Evolutionary conservation across 30 jellyfish, hydroid and myxozoan genomes (phyloP).

Genomic region (Aurelia coerulea): DNA sequence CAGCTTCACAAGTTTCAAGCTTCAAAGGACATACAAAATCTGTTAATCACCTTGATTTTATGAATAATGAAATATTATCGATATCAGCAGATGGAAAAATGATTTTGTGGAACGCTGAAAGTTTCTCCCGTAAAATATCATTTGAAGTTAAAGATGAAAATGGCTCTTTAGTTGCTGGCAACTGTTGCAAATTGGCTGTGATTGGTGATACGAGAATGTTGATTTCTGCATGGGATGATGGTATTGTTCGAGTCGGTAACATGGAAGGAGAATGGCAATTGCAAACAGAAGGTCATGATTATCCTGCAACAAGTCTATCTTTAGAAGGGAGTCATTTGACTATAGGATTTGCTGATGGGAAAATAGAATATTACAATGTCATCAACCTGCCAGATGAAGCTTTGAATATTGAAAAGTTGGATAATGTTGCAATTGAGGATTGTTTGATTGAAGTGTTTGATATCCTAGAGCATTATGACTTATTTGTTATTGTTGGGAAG

Average conservation of each 20-base stretch:
- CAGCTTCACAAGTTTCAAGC: constrained; percentile 12
- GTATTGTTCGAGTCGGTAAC: constrained; percentile 28
- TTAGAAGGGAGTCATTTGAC: neutral
- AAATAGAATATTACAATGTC: neutral
- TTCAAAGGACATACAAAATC: constrained; percentile 32
- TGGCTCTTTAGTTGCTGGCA: constrained; percentile 19
- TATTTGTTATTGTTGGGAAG: constrained; percentile 19
- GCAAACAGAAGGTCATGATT: neutral
- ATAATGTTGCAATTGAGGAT: constrained; percentile 5
- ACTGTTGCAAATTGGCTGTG: constrained; percentile 13
- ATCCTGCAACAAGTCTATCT: constrained; percentile 27
- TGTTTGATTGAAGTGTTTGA: constrained; percentile 26
- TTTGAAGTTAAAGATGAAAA: constrained; percentile 7
- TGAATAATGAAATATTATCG: constrained; percentile 12
- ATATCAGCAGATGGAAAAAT: constrained; percentile 47
- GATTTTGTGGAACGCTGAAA: constrained; percentile 18
- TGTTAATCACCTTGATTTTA: constrained; percentile 20
- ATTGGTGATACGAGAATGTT: neutral
- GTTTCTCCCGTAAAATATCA: neutral
- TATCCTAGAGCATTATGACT: constrained; percentile 1
- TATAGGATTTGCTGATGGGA: constrained; percentile 38
- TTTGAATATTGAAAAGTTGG: neutral
- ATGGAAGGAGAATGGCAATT: constrained; percentile 17
- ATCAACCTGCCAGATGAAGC: neutral
- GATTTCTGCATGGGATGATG: constrained; percentile 59